Evolutionary conservation across 1,140 invertebrate species (phyloP).

Genomic region (Drosophila tropicalis): DNA sequence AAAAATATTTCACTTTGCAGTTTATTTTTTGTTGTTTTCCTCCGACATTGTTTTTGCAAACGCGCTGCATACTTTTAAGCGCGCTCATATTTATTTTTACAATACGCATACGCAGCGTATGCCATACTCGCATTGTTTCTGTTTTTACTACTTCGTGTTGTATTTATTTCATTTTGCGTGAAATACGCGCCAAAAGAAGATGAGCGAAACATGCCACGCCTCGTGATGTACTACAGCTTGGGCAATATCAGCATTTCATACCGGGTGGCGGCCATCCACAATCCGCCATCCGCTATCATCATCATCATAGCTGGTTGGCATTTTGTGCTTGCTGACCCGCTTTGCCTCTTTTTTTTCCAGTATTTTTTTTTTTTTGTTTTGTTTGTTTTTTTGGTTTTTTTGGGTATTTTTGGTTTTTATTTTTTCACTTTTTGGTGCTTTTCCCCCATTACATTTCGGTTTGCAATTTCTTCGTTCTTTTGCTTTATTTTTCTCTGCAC

Average conservation of each 20-base stretch:
- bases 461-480: conserved; percentile 51
- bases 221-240: conserved; percentile 44
- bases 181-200: conserved; percentile 50
- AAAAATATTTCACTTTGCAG: conserved; percentile 42
- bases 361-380: background rate
- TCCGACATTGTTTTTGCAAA: conserved; percentile 24
- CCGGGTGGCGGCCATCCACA: conserved; percentile 60
- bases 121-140: conserved; percentile 40
- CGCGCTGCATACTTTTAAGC: conserved; percentile 52
- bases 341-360: conserved; percentile 30
- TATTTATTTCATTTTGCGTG: conserved; percentile 66
- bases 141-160: conserved; percentile 33
- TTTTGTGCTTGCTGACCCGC: conserved; percentile 78
- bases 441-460: conserved; percentile 74
- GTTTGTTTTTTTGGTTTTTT: conserved; percentile 3
- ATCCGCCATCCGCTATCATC: conserved; percentile 61
- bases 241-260: conserved; percentile 79
- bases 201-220: conserved; percentile 17
- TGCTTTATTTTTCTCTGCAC: background rate
- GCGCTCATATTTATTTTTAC: conserved; percentile 65
- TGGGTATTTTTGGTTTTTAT: conserved; percentile 2
- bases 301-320: conserved; percentile 60
- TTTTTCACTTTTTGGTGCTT: conserved; percentile 49
- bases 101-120: conserved; percentile 59
- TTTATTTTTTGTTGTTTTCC: conserved; percentile 12